Conservation (phyloP, 1,140 invertebrate genomes). For the Drosophila pandora region DNA sequence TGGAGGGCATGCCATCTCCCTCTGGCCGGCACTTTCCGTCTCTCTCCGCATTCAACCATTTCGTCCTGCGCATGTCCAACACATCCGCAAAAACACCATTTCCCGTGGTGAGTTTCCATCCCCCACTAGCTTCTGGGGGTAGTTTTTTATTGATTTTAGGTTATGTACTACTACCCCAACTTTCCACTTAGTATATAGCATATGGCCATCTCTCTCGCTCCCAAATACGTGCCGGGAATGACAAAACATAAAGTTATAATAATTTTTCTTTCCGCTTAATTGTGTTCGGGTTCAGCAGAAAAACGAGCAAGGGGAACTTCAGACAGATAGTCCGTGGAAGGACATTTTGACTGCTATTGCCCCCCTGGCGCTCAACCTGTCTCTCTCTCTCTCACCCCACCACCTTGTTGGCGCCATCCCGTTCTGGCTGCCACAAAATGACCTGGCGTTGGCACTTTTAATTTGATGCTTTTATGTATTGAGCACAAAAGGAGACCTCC, state of each 20-base stretch:
- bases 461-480: slow-evolving; percentile 79
- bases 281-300: slow-evolving; percentile 53
- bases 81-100: not conserved
- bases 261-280: slow-evolving; percentile 83
- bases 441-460: slow-evolving; percentile 73
- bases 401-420: slow-evolving; percentile 3
- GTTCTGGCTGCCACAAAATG: slow-evolving; percentile 33
- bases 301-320: slow-evolving; percentile 12
- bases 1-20: slow-evolving; percentile 17
- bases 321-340: slow-evolving; percentile 71
- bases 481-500: slow-evolving; percentile 40
- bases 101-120: slow-evolving; percentile 33
- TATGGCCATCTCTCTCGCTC: not conserved
- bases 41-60: slow-evolving; percentile 4
- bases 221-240: slow-evolving; percentile 67
- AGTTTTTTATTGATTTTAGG: slow-evolving; percentile 71
- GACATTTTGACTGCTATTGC: slow-evolving; percentile 32
- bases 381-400: slow-evolving; percentile 9
- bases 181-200: slow-evolving; percentile 18
- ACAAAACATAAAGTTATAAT: slow-evolving; percentile 83
- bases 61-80: slow-evolving; percentile 45
- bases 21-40: slow-evolving; percentile 8
- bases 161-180: slow-evolving; percentile 43
- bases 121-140: slow-evolving; percentile 49
- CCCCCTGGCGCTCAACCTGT: slow-evolving; percentile 1